Base-by-base conservation (phyloP, 2,113 vertebrate species). In the Octodon degus region DNA sequence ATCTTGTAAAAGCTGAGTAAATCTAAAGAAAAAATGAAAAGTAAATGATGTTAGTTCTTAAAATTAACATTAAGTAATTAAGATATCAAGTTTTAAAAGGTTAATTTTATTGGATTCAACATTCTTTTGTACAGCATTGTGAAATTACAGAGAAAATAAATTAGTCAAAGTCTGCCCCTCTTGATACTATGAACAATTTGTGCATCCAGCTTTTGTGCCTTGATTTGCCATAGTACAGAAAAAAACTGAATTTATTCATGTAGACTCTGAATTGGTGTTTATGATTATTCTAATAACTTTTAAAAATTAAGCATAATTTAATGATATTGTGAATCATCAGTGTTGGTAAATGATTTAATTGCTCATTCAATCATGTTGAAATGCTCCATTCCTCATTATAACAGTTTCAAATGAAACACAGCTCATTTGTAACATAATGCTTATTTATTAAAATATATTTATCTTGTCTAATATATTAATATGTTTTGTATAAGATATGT, bases 11-110 rank as follows among this genome's bases (percentile, higher is more conserved):
- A 34, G 77, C 85, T 94, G 82, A 67, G 50, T 13, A 93, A 97
- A 92, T 90, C 90, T 97, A 95, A 68, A 96, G 97, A 97, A 90
- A 95, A 93, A 96, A 96, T 97, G 93, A 97, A 97, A 97, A 97
- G 96, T 97, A 97, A 96, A 95, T 95, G 93, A 95, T 63, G 40
- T 74, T 86, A 97, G 95, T 53, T 93, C 32, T 85, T 95, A 95
- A 97, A 97, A 97, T 97, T 97, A 97, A 95, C 88, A 93, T 53
- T 68, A 70, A 40, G 87, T 82, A 80, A 96, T 97, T 97, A 98
- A 97, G 77, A 97, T 97, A 86, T 95, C 87, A 93, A 97, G 86
- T 97, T 96, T 97, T 79, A 96, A 94, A 97, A 79, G 72, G 81
- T 93, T 87, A 80, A 76, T 96, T 92, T 92, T 83, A 97, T 95